A percentile compares a stretch with the other conserved stretches of the same genome.
Evolutionary conservation across 2,113 vertebrate species (phyloP).

Genomic region (Hylia prasina): DNA sequence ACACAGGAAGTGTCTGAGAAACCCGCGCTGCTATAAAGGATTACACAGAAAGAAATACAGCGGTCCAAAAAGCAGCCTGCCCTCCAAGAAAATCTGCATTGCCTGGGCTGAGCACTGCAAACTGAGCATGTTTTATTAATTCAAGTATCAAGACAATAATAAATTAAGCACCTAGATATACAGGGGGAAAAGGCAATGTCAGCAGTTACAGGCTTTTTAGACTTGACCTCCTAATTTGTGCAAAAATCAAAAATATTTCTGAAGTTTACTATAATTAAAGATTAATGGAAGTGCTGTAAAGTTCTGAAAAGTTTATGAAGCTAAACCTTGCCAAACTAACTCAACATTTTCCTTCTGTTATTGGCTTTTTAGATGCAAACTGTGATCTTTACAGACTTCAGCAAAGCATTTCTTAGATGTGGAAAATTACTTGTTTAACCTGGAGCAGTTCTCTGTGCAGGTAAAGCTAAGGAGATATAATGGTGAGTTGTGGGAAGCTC

Average conservation of each 20-base stretch:
- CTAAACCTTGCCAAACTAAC: neutral
- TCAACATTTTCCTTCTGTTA: neutral
- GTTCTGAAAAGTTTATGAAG: neutral
- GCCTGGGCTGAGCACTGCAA: neutral
- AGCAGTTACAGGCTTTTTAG: neutral
- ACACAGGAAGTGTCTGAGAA: neutral
- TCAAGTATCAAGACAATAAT: neutral
- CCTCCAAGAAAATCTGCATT: neutral
- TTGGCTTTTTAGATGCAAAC: neutral
- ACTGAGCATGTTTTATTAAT: conserved; percentile 8
- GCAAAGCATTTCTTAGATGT: neutral
- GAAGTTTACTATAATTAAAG: neutral
- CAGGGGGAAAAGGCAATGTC: neutral
- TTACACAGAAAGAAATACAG: neutral
- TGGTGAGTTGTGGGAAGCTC: neutral
- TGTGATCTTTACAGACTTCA: neutral
- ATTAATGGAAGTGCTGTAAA: neutral
- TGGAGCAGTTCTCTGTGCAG: neutral
- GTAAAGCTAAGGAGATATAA: neutral
- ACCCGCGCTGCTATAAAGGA: accelerated
- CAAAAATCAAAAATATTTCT: neutral
- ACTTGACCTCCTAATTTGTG: neutral
- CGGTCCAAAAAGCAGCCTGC: neutral
- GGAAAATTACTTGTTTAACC: neutral
- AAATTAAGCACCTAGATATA: neutral